Evolutionary conservation across 1,140 invertebrate species (phyloP).

Genomic region (Saccostrea echinata): DNA sequence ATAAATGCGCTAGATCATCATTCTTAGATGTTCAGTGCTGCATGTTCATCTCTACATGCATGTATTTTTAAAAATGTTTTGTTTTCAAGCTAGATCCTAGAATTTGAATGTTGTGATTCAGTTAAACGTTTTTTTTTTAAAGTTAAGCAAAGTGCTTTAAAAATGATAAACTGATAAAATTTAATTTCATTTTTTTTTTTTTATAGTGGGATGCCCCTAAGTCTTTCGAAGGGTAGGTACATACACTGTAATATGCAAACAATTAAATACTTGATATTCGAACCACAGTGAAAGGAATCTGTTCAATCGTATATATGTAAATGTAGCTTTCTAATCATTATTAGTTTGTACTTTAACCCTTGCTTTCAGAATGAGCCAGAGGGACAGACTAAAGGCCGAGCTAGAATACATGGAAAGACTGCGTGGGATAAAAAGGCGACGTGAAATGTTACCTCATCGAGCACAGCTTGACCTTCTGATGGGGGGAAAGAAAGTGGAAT

Average conservation of each 20-base stretch:
- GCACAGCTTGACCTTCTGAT: conserved; percentile 74
- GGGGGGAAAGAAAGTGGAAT: conserved; percentile 75
- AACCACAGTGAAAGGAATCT: too few species aligned
- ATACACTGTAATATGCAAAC: too few species aligned
- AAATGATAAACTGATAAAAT: too few species aligned
- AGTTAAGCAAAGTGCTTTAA: too few species aligned
- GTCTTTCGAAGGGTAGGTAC: conserved; percentile 66
- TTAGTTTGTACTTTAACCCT: neutral
- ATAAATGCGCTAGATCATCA: neutral
- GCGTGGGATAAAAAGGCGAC: conserved; percentile 66
- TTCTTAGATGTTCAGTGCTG: neutral
- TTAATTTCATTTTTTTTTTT: conserved; percentile 5
- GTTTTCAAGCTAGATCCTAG: neutral
- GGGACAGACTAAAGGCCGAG: conserved; percentile 73
- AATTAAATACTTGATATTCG: too few species aligned
- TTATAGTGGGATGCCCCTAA: conserved; percentile 63
- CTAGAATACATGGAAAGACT: conserved; percentile 73
- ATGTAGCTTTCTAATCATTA: too few species aligned
- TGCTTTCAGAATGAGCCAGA: conserved; percentile 65
- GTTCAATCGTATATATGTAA: too few species aligned
- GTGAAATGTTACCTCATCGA: conserved; percentile 74
- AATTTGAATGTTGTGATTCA: neutral
- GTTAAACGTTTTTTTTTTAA: too few species aligned
- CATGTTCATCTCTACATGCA: neutral
- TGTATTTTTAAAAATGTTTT: neutral